These are phyloP conservation scores for Sarcophaga bullata DNA, from an alignment of 1,140 invertebrate species.

Conservation along the genomic window DNA sequence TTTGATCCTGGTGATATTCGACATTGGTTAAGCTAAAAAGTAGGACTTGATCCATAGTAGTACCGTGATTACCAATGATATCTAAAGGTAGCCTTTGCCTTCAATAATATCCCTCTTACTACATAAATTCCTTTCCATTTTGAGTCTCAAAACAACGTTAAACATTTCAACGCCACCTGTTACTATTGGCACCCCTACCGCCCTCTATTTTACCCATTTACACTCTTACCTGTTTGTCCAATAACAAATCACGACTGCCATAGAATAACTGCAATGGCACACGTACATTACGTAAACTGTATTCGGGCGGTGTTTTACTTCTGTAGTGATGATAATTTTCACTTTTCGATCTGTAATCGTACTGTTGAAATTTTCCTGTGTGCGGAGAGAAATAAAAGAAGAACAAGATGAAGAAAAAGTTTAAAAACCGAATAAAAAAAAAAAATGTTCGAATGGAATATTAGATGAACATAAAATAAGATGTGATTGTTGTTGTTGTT, in stretches of 20 bases:
- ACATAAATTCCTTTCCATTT: too few species aligned
- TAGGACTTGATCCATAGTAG: too few species aligned
- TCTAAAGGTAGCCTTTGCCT: too few species aligned
- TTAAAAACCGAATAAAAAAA: not conserved
- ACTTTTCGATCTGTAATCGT: constrained; percentile 50
- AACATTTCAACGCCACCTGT: too few species aligned
- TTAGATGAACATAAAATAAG: too few species aligned
- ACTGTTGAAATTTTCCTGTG: constrained; percentile 59
- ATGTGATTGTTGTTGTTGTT: too few species aligned
- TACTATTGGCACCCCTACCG: not conserved
- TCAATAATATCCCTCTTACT: too few species aligned
- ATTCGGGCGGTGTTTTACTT: constrained; percentile 52
- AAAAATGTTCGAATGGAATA: too few species aligned
- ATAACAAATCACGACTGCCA: constrained; percentile 51
- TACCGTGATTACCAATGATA: too few species aligned
- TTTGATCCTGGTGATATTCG: too few species aligned
- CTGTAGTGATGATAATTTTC: constrained; percentile 52
- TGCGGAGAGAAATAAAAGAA: constrained; percentile 4
- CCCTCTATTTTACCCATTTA: not conserved
- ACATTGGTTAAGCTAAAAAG: too few species aligned
- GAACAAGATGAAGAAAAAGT: constrained; percentile 26
- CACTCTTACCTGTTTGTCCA: constrained; percentile 43
- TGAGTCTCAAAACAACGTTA: too few species aligned
- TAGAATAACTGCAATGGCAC: constrained; percentile 56
- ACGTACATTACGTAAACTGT: constrained; percentile 54